Evolutionary conservation across 1,140 invertebrate species (phyloP), one percentile per base, ranked within the genome.

Genomic region (Tetraneura akinire): DNA sequence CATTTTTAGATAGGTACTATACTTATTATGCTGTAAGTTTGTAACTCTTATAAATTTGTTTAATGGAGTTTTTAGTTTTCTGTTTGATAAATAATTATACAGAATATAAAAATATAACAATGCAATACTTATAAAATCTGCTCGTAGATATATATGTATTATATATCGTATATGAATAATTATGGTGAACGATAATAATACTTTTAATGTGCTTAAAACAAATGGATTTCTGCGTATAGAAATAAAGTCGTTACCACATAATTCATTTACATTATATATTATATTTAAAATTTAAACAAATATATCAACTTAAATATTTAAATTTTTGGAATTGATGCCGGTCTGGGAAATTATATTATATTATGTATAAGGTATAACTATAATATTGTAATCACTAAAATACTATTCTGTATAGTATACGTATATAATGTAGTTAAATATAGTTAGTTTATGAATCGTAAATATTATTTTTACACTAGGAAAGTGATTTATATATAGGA

Each of bases 1-100:
- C n/a, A n/a, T n/a, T n/a, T n/a, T n/a, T n/a, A n/a, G n/a, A n/a
- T n/a, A n/a, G n/a, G n/a, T n/a, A n/a, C n/a, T n/a, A n/a, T n/a
- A n/a, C n/a, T n/a, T 47, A 47, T 14, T 13, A 47, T 47, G 13
- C 1, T 10, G 10, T n/a, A n/a, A 10, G 9, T 10, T 14, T 1
- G 60, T 32, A 32, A 8, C 16, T 62, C 26, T 62, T 62, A 32
- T 62, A 62, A 32, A 62, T 62, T 29, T 62, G 32, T 9, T 62
- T 23, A 62, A 62, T 62, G 29, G 26, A 62, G 4, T 62, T 62
- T 62, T 32, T 62, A 32, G 29, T 62, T 62, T 62, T 62, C 11
- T 18, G 9, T 32, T 62, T 62, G 60, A 32, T 32, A 62, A 32
- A n/a, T 62, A 26, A 60, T 60, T 60, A n/a, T 62, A n/a, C 32